Percentiles rank a stretch among this genome's conserved stretches.
phyloP scores from a whole-genome alignment of 2,888 invertebrate species.

The Macrophya annulata region DNA sequence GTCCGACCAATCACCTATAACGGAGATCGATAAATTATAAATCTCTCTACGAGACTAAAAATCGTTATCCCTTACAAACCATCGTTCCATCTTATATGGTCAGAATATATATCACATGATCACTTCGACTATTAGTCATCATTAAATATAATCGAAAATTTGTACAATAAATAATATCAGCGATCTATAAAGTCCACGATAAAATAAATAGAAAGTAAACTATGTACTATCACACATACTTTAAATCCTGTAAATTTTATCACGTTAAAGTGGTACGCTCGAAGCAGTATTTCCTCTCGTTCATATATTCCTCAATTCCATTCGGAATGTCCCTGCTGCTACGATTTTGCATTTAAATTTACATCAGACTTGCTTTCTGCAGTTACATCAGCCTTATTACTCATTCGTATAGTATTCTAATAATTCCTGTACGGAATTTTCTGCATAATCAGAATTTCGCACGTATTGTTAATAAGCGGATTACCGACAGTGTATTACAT shows the following conservation, averaged over 20 bases:
- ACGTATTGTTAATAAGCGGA: conserved; percentile 1
- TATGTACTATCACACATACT: neutral
- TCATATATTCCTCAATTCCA: neutral
- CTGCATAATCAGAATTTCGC: neutral
- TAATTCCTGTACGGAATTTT: neutral
- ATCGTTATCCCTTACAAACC: neutral
- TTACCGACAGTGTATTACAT: neutral
- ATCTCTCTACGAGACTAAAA: neutral
- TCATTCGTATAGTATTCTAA: neutral
- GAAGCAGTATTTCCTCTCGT: neutral
- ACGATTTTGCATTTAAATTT: neutral
- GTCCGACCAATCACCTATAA: conserved; percentile 36
- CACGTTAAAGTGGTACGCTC: neutral
- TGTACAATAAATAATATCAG: neutral
- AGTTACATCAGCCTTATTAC: neutral
- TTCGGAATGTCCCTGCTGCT: conserved; percentile 1
- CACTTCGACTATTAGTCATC: neutral
- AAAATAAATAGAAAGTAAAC: neutral
- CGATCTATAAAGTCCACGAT: neutral
- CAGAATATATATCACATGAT: neutral
- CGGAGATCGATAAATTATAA: conserved; percentile 41
- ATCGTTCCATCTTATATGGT: conserved; percentile 2
- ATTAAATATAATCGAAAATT: neutral
- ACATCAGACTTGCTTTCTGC: neutral
- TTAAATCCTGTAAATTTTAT: neutral